These are phyloP conservation scores for Noctua fimbriata DNA, from an alignment of 2,888 invertebrate genomes.

Conservation along the genomic window DNA sequence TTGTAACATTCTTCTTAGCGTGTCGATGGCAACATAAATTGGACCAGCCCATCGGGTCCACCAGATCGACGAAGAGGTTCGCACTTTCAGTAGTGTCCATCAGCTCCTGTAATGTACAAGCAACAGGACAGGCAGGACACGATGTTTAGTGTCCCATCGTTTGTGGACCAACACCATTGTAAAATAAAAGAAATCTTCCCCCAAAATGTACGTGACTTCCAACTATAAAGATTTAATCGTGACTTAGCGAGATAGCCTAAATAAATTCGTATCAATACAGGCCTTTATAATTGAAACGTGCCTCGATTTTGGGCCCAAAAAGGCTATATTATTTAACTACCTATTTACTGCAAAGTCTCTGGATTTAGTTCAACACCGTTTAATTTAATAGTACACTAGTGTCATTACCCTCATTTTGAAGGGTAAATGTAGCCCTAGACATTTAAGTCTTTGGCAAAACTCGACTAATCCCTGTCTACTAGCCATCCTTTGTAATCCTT, in stretches of 20 bases:
- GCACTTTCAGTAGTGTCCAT: not conserved
- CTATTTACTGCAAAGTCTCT: not conserved
- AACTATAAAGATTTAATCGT: conserved; percentile 32
- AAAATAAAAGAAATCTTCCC: conserved; percentile 39
- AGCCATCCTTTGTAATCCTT: conserved; percentile 32
- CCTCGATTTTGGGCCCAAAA: conserved; percentile 28
- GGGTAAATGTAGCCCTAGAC: conserved; percentile 7
- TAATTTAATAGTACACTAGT: conserved; percentile 10
- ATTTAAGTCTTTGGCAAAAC: conserved; percentile 29
- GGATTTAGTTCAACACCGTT: conserved; percentile 5
- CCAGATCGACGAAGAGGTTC: not conserved
- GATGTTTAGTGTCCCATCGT: not conserved
- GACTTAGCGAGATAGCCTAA: conserved; percentile 35
- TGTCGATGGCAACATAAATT: not conserved
- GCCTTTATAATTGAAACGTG: conserved; percentile 41
- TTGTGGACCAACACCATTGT: conserved; percentile 1
- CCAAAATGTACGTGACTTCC: conserved; percentile 46
- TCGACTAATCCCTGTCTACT: conserved; percentile 35
- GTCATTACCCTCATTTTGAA: conserved; percentile 1
- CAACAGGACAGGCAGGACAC: not conserved
- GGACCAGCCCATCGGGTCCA: not conserved
- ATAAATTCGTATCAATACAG: conserved; percentile 23
- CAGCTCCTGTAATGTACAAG: not conserved
- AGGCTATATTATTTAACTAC: conserved; percentile 15
- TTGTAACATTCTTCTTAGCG: conserved; percentile 20